phyloP scores from a whole-genome alignment of 2,113 vertebrate species.

The Solenodon paradoxus region DNA sequence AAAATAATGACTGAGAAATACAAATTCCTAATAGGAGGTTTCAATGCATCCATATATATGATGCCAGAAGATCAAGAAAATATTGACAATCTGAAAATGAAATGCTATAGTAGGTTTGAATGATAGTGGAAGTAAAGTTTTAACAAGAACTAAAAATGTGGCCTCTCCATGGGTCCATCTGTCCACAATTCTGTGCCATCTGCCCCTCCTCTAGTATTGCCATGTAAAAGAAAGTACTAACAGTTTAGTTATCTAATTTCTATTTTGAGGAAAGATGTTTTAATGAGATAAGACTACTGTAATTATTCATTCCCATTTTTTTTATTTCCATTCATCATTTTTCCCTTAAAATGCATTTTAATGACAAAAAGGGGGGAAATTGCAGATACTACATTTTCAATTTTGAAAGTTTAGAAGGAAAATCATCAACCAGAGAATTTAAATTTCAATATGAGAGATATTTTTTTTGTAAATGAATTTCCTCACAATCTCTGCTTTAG shows the following conservation, averaged over 20 bases:
- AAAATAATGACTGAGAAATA: not conserved
- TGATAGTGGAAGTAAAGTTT: not conserved
- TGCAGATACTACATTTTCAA: not conserved
- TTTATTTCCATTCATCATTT: not conserved
- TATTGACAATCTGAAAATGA: conserved; percentile 38
- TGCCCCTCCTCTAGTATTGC: conserved; percentile 38
- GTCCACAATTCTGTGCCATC: conserved; percentile 3
- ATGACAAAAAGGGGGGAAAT: not conserved
- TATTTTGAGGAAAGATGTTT: conserved; percentile 14
- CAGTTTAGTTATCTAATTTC: conserved; percentile 14
- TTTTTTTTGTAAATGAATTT: conserved; percentile 1
- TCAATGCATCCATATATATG: not conserved
- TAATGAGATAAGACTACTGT: not conserved
- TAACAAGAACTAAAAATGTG: conserved; percentile 44
- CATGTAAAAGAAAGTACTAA: conserved; percentile 20
- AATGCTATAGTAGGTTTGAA: not conserved
- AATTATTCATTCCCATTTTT: not conserved
- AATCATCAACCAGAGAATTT: not conserved
- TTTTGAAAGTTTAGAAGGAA: conserved; percentile 30
- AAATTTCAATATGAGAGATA: not conserved
- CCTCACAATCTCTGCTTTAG: not conserved
- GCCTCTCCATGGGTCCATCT: conserved; percentile 14
- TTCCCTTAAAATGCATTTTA: not conserved
- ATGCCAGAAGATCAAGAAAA: not conserved
- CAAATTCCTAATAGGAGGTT: not conserved